phyloP scores from a whole-genome alignment of 2,888 invertebrate genomes.

The Melinopterus prodromus region DNA sequence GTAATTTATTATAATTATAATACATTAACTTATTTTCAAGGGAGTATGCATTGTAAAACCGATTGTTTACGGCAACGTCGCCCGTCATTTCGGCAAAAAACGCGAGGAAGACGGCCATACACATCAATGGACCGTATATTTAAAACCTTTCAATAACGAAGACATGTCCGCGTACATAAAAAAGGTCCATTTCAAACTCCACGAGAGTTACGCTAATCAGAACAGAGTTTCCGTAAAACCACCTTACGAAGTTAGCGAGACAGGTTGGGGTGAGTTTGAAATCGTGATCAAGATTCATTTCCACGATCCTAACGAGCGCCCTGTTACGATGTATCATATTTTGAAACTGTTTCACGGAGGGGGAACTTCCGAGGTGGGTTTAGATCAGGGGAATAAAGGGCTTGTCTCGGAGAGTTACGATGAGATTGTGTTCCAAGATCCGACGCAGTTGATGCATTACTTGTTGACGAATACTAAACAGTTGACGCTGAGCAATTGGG shows the following conservation, averaged over 20 bases:
- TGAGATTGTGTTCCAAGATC: slow-evolving; percentile 94
- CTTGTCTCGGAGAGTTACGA: slow-evolving; percentile 95
- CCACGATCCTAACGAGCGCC: slow-evolving; percentile 93
- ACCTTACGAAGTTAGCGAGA: slow-evolving; percentile 97
- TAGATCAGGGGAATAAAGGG: slow-evolving; percentile 70
- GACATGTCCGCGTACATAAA: slow-evolving; percentile 95
- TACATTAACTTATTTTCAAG: slow-evolving; percentile 60
- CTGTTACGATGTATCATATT: slow-evolving; percentile 94
- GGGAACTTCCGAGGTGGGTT: slow-evolving; percentile 67
- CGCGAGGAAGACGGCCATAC: slow-evolving; percentile 98
- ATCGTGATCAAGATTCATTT: slow-evolving; percentile 98
- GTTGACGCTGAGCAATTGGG: slow-evolving; percentile 76
- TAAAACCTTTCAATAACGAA: slow-evolving; percentile 91
- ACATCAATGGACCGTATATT: slow-evolving; percentile 98
- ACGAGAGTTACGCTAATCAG: slow-evolving; percentile 95
- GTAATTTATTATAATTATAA: slow-evolving; percentile 24
- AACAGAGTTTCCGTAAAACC: slow-evolving; percentile 94
- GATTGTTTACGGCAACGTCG: slow-evolving; percentile 95
- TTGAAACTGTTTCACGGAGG: slow-evolving; percentile 92
- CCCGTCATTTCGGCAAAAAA: slow-evolving; percentile 95
- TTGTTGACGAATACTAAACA: slow-evolving; percentile 80
- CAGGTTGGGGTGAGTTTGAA: slow-evolving; percentile 99
- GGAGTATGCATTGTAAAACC: slow-evolving; percentile 91
- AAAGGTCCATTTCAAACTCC: slow-evolving; percentile 96
- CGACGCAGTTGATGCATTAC: slow-evolving; percentile 90